Evolutionary conservation across 2,113 vertebrate genomes (phyloP).

Genomic region (Recurvirostra avosetta): DNA sequence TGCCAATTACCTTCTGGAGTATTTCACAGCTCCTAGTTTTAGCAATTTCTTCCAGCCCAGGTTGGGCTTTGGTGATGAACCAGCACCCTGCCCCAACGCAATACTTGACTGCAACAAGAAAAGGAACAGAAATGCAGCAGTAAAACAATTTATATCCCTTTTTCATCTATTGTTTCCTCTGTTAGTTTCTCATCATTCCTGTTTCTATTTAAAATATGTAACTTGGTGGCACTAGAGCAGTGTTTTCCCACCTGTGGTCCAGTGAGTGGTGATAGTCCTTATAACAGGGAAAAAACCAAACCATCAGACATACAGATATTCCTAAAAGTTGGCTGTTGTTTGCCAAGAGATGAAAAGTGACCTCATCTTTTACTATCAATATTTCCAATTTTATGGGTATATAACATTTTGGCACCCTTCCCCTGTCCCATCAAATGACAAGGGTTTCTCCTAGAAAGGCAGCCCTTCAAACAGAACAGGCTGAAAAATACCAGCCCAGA

Average conservation of each 20-base stretch:
- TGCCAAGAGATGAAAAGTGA: neutral
- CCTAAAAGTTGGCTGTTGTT: neutral
- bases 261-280: neutral
- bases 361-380: neutral
- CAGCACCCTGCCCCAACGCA: rapidly evolving
- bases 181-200: neutral
- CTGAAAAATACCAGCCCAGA: neutral
- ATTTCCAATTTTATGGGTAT: neutral
- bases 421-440: neutral
- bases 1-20: neutral
- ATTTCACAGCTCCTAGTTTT: neutral
- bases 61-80: neutral
- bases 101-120: neutral
- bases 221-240: neutral
- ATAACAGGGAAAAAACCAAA: neutral
- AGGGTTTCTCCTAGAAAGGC: neutral
- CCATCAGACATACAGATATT: neutral
- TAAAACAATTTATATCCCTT: neutral
- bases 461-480: neutral
- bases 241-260: neutral
- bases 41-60: neutral
- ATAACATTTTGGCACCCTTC: neutral
- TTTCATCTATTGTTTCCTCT: neutral
- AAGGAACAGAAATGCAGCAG: neutral
- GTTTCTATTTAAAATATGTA: neutral